Conservation (phyloP, 2,113 vertebrate genomes). For the Callopanchax toddi region DNA sequence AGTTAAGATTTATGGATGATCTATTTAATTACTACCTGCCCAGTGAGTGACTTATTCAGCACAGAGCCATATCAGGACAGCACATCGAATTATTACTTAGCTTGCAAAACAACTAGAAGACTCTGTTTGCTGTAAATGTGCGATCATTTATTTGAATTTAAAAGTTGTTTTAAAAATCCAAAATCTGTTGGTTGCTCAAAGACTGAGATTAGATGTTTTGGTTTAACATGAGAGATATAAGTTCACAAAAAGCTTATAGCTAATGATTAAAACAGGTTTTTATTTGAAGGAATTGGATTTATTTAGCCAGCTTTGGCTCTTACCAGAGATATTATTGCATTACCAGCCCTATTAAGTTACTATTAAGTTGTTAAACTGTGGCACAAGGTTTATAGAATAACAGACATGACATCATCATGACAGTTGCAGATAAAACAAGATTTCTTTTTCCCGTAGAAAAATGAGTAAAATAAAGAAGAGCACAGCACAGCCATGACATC, state of each 20-base stretch:
- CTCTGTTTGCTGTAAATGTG: conserved; percentile 46
- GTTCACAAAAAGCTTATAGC: background rate
- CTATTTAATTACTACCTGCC: conserved; percentile 76
- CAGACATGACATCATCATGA: conserved; percentile 73
- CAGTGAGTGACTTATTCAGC: conserved; percentile 65
- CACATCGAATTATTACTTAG: conserved; percentile 64
- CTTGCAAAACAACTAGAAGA: conserved; percentile 55
- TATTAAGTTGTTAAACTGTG: conserved; percentile 4
- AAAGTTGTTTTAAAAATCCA: conserved; percentile 13
- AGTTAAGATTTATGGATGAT: conserved; percentile 71
- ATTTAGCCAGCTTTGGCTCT: background rate
- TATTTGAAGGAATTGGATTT: background rate
- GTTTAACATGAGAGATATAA: background rate
- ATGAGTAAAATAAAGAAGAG: conserved; percentile 51
- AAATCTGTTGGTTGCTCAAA: background rate
- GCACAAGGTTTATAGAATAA: conserved; percentile 25
- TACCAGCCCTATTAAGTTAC: background rate
- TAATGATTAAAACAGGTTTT: background rate
- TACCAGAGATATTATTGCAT: background rate
- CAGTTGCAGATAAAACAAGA: conserved; percentile 65
- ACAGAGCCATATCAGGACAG: conserved; percentile 46
- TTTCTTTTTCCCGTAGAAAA: conserved; percentile 61
- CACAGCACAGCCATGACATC: conserved; percentile 73
- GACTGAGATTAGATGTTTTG: conserved; percentile 2
- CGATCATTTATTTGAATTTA: conserved; percentile 47